These are phyloP conservation scores for Halictus rubicundus DNA, from an alignment of 1,140 invertebrate species.

Conservation along the genomic window DNA sequence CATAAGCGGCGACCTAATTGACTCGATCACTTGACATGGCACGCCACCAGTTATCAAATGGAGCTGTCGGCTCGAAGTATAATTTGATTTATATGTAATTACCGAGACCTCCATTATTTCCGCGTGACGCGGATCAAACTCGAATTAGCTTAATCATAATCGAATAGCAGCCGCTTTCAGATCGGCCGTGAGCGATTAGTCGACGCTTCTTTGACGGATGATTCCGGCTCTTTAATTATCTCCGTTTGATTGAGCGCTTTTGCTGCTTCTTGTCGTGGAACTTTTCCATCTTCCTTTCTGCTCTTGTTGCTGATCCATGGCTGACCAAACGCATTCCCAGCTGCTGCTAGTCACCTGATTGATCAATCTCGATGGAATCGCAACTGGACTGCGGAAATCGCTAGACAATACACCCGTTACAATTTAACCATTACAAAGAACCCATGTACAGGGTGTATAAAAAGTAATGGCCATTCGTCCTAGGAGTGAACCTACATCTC, in stretches of 20 bases:
- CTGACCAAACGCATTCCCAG: neutral
- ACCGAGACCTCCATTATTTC: constrained; percentile 74
- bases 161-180: constrained; percentile 70
- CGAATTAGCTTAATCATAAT: constrained; percentile 77
- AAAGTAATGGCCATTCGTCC: no score
- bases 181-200: constrained; percentile 54
- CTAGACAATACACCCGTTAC: no score
- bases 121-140: constrained; percentile 77
- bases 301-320: neutral
- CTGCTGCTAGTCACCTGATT: no score
- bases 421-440: no score
- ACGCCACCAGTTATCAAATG: constrained; percentile 64
- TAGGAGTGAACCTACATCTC: no score
- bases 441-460: no score
- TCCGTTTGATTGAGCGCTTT: constrained; percentile 34
- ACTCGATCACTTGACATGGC: constrained; percentile 61
- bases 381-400: no score
- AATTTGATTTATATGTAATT: constrained; percentile 78
- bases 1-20: constrained; percentile 49
- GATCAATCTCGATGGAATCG: no score
- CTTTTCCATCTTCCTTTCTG: neutral
- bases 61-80: constrained; percentile 61
- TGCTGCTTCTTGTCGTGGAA: constrained; percentile 6
- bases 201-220: constrained; percentile 62
- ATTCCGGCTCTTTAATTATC: constrained; percentile 55